A percentile compares a stretch with the other conserved stretches of the same genome.
Conservation (phyloP, 2,113 vertebrate species). For the Hylia prasina region DNA sequence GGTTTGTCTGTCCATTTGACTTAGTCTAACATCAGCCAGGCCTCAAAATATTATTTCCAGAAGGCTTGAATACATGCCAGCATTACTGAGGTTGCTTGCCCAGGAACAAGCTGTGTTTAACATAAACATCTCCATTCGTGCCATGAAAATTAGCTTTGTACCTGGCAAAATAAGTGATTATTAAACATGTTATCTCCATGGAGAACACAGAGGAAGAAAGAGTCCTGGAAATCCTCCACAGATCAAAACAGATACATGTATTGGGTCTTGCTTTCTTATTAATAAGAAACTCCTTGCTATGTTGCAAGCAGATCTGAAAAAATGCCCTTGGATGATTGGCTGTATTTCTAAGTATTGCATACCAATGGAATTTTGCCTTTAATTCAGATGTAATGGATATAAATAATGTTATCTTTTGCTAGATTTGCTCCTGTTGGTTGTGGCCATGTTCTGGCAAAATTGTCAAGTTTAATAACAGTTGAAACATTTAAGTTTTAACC, state of each 20-base stretch:
- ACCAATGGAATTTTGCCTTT: neutral
- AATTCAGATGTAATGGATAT: neutral
- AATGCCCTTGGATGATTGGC: neutral
- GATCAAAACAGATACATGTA: neutral
- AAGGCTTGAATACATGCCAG: neutral
- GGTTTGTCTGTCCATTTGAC: neutral
- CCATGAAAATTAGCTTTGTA: neutral
- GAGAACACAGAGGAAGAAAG: neutral
- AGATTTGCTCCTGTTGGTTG: neutral
- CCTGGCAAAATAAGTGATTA: neutral
- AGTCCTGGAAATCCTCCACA: neutral
- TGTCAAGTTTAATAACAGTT: neutral
- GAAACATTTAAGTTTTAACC: neutral
- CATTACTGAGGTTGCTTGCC: neutral
- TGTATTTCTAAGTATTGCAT: neutral
- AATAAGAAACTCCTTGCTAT: neutral
- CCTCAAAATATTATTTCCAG: neutral
- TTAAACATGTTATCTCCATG: neutral
- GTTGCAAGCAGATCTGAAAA: neutral
- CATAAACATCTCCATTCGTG: neutral
- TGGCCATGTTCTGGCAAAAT: neutral
- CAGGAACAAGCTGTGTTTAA: neutral
- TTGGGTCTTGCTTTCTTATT: neutral
- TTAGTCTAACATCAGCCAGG: conserved; percentile 27
- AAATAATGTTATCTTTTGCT: neutral